Evolutionary conservation across 2,113 vertebrate genomes (phyloP).

Genomic region (Platycercus adscitus): DNA sequence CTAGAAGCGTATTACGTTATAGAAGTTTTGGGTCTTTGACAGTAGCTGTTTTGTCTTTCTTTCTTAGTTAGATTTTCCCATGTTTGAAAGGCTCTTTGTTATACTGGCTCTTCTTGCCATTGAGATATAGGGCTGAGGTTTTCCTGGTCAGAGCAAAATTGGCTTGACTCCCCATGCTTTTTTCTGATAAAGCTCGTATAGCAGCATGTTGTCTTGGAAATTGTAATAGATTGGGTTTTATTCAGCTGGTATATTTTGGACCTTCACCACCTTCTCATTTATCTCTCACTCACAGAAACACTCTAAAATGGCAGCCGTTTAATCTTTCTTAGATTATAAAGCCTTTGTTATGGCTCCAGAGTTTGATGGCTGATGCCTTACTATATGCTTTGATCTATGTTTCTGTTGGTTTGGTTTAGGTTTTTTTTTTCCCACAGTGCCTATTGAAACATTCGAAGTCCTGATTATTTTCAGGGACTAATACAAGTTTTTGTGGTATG

Average conservation of each 20-base stretch:
- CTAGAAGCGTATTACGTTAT: not conserved
- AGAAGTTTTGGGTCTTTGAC: not conserved
- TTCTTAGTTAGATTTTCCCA: not conserved
- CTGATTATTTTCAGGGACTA: not conserved
- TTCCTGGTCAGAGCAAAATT: not conserved
- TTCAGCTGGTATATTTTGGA: constrained; percentile 15
- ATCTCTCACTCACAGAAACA: constrained; percentile 25
- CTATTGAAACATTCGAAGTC: not conserved
- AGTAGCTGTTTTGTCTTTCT: constrained; percentile 16
- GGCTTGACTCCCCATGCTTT: not conserved
- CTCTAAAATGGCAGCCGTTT: constrained; percentile 11
- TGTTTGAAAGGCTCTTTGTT: constrained; percentile 53
- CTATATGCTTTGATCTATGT: not conserved
- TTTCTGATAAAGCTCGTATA: not conserved
- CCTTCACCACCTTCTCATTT: constrained; percentile 12
- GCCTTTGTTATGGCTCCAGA: constrained; percentile 45
- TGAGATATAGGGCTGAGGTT: constrained; percentile 7
- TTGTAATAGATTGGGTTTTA: not conserved
- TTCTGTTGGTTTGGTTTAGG: not conserved
- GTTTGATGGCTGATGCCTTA: not conserved
- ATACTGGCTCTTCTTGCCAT: not conserved
- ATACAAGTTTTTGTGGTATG: not conserved
- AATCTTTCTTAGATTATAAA: constrained; percentile 47
- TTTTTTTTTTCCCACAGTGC: not conserved
- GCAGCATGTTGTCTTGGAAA: not conserved